phyloP scores from a whole-genome alignment of 1,140 invertebrate species.

The Sinonovacula constricta region DNA sequence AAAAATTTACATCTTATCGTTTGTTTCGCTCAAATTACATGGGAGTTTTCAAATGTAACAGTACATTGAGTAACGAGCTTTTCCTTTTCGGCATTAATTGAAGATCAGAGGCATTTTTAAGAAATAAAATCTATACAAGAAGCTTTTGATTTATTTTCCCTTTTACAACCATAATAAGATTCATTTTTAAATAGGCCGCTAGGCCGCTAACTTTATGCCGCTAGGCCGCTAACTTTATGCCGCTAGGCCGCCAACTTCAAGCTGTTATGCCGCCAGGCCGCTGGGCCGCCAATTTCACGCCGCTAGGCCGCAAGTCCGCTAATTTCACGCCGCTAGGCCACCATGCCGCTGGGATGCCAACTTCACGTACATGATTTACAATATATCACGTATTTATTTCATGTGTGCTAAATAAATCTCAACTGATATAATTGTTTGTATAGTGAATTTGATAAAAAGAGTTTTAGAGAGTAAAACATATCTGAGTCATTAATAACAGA shows the following conservation, averaged over 20 bases:
- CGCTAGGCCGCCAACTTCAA: too few species aligned
- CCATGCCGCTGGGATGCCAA: too few species aligned
- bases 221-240: too few species aligned
- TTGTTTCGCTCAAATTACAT: conserved; percentile 16
- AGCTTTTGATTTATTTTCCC: conserved; percentile 17
- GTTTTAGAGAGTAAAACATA: conserved; percentile 19
- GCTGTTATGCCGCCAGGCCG: too few species aligned
- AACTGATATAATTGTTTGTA: conserved; percentile 13
- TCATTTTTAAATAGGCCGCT: conserved; percentile 7
- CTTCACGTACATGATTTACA: conserved; percentile 19
- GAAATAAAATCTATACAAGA: conserved; percentile 20
- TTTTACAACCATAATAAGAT: conserved; percentile 11
- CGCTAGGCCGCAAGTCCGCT: too few species aligned
- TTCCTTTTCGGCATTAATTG: conserved; percentile 15
- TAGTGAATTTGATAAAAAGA: conserved; percentile 16
- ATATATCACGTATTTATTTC: conserved; percentile 14
- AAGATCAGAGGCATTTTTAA: conserved; percentile 19
- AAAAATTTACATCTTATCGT: conserved; percentile 16
- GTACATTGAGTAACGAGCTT: too few species aligned
- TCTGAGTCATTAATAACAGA: conserved; percentile 15
- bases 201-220: too few species aligned
- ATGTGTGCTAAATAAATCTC: conserved; percentile 19
- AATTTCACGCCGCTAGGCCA: too few species aligned
- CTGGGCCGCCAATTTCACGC: too few species aligned
- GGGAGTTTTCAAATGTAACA: conserved; percentile 19